Base-by-base conservation (phyloP, 2,113 vertebrate species). In the Phocoena phocoena region DNA sequence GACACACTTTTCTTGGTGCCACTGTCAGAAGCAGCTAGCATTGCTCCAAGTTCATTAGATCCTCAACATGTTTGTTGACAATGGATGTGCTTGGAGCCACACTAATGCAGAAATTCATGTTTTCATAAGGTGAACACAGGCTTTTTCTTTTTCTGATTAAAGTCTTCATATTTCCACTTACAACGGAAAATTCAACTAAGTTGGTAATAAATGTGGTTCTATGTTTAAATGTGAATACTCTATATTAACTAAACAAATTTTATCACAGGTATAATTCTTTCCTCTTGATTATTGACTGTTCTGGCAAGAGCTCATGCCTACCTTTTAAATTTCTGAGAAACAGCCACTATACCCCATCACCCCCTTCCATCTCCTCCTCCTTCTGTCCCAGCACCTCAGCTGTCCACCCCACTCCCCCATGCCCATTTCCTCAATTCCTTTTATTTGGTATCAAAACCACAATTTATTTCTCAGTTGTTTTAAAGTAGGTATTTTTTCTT, bases 171-270 rank as follows among this genome's bases (percentile, higher is more conserved):
- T 74, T 92, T 77, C 15, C 77, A 73, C 44, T 90, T 73, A 79
- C 3, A 90, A 76, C 58, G 55, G 60, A 80, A 95, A 80, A 47
- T 44, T 93, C 71, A 93, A 83, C 25, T 62, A 84, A 88, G 26
- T 33, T 79, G 31, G 31, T 86, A 74, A 38, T 74, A 86, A 81
- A 65, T 41, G 17, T 41, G 62, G 10, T 47, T 94, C 77, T 93
- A 4, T 74, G 63, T 84, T 95, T 95, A 83, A 86, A 95, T 83
- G 18, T 33, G 31, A 96, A 86, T 26, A 89, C 33, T 86, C 50
- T 62, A 31, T 81, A 62, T 62, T 88, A 95, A 74, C 41, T 50
- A 83, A 26, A 55, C n/a, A 84, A 71, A 88, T 63, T 55, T 31
- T 88, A 71, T 33, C 62, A 20, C 0, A 73, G n/a, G 6, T 47